Percentiles rank a stretch among this genome's conserved stretches.
These are phyloP conservation scores for Heterocephalus glaber DNA, from an alignment of 2,113 vertebrate genomes.

Conservation along the genomic window DNA sequence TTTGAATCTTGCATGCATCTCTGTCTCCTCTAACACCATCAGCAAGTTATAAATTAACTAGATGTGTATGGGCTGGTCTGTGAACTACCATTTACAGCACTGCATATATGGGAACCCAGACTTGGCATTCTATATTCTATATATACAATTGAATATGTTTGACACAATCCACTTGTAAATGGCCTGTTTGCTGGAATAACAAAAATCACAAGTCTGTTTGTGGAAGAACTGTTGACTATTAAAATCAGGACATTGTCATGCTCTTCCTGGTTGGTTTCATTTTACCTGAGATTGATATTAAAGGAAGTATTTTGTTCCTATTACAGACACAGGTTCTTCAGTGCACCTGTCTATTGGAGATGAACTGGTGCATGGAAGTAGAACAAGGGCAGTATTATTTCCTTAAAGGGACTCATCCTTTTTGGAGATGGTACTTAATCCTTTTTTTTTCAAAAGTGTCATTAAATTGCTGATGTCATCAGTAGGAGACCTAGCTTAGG, in stretches of 20 bases:
- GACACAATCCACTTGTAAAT: constrained; percentile 14
- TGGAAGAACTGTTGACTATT: neutral
- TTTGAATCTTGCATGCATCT: neutral
- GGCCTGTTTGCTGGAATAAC: constrained; percentile 33
- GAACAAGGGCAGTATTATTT: constrained; percentile 50
- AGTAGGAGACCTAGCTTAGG: neutral
- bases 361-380: constrained; percentile 31
- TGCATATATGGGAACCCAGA: neutral
- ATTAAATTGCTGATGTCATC: constrained; percentile 19
- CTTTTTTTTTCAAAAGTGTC: neutral
- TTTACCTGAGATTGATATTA: constrained; percentile 23
- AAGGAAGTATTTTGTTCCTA: constrained; percentile 2
- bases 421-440: constrained; percentile 34
- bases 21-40: constrained; percentile 1
- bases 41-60: neutral
- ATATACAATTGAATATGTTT: neutral
- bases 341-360: neutral
- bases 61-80: neutral
- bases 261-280: constrained; percentile 26
- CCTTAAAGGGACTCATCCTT: neutral
- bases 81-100: neutral
- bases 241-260: neutral
- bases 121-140: constrained; percentile 11
- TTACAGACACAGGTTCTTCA: neutral
- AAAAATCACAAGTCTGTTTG: neutral